Evolutionary conservation across 2,113 vertebrate genomes (phyloP), one percentile per base, ranked within the genome.

Genomic region (Picathartes gymnocephalus): DNA sequence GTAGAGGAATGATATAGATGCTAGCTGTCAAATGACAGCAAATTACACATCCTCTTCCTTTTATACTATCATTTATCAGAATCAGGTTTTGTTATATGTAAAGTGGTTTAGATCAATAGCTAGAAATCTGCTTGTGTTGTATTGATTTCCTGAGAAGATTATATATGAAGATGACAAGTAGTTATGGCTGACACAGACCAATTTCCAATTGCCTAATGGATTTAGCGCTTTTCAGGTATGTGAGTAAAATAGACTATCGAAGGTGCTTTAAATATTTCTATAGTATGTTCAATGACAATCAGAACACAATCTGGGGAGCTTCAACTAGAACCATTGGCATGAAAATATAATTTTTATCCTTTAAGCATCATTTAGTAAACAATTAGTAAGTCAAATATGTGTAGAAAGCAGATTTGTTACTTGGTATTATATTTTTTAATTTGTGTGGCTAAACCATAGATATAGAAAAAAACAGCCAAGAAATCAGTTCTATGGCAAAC

Each of bases 21-120:
- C 53, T 77, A 71, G 18, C 37, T 89, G 42, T 64, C 47, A 94
- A 96, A 88, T 33, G 19, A 68, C 31, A 84, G 45, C 18, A 88
- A 84, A 92, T 91, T 94, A 56, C 40, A 42, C 27, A 65, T 73
- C 60, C 39, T 61, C 17, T 92, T 89, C 50, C 35, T 78, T 91
- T 93, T 69, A 60, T 23, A 40, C 12, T 33, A 47, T 60, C 47
- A 84, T 96, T 95, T 95, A 37, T 96, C 88, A 92, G 92, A 93
- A 92, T 88, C n/a, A 72, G 40, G 19, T 22, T 88, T 72, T 81
- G 40, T 72, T 91, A 62, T 54, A 92, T 81, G 51, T 80, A 89
- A 88, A 96, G 60, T 72, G 40, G 25, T 85, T 93, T 89, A 83
- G 66, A 95, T 97, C 95, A 89, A 95, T 96, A 96, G 8, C 73